Conservation (phyloP, 2,113 vertebrate species). For the Callopanchax toddi region DNA sequence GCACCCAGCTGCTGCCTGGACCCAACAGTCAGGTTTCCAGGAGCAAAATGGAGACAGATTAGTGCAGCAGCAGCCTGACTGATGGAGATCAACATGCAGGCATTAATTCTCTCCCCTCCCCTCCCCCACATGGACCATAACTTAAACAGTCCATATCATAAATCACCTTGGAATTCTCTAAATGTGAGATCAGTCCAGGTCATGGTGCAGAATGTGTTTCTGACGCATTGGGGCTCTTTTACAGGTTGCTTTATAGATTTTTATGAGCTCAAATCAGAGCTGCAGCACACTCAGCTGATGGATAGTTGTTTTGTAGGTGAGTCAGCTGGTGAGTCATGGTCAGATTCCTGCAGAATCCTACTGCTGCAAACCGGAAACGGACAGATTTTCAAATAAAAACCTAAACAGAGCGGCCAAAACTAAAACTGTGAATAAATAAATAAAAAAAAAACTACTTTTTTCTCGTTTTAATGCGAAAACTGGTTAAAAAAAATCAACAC, state of each 20-base stretch:
- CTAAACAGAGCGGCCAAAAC: background rate
- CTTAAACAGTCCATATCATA: too few species aligned
- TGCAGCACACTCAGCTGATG: slow-evolving; percentile 25
- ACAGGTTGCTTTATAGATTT: background rate
- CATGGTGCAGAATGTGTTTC: too few species aligned
- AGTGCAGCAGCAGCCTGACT: slow-evolving; percentile 30
- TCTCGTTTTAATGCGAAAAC: too few species aligned
- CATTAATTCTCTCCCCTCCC: slow-evolving; percentile 18
- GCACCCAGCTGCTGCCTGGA: too few species aligned
- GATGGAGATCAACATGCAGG: slow-evolving; percentile 48
- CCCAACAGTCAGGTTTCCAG: slow-evolving; percentile 25
- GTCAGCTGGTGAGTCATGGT: slow-evolving; percentile 39
- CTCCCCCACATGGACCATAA: slow-evolving; percentile 10
- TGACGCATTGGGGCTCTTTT: too few species aligned
- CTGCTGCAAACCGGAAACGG: slow-evolving; percentile 15
- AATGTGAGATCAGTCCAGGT: too few species aligned
- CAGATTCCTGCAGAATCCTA: slow-evolving; percentile 2
- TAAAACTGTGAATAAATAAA: too few species aligned
- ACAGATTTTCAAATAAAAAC: background rate
- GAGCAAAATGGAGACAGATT: slow-evolving; percentile 67
- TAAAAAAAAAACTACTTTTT: background rate
- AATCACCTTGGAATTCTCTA: too few species aligned
- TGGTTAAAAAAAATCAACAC: too few species aligned
- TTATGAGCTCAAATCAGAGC: background rate
- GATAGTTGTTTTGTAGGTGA: slow-evolving; percentile 33